Base-by-base conservation (phyloP, 2,888 invertebrate genomes). In the Parelbella ahira region DNA sequence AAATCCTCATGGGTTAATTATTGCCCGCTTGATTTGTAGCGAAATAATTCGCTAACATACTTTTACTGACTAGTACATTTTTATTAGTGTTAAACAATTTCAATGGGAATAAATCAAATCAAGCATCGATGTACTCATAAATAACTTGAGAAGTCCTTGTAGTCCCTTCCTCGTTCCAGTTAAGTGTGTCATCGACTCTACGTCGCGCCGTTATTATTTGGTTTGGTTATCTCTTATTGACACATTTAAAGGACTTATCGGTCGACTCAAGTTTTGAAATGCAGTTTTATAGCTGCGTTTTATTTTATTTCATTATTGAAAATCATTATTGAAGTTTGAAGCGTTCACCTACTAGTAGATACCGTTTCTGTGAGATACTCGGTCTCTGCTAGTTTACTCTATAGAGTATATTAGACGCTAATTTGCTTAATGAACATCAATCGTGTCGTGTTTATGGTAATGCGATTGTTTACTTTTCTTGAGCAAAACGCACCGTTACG, bases 171-270 rank as follows among this genome's bases (percentile, higher is more conserved):
- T 54, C 57, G 63, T 61, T 56, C 60, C 54, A 62, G 60, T 68
- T 69, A 65, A 47, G 57, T 59, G 63, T 70, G 79, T 76, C 78
- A 70, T 72, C 75, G 76, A 74, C 78, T 66, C 58, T 54, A 60
- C 57, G 62, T 56, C 62, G 15, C 12, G 71, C 61, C 58, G 62
- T 60, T 63, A 63, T 61, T 81, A 75, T 84, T 84, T 81, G 71
- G 64, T 44, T 70, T 65, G 42, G 62, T 75, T 84, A 84, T 84
- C 84, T 77, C 52, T 59, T 81, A 75, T 84, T 83, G 78, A 84
- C 83, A 79, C 70, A 61, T 72, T 65, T 68, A 67, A 73, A 70
- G 68, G 66, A 78, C 73, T 83, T 83, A 84, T 83, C 83, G 79
- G 80, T 74, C 70, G 74, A 60, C 60, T 48, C 54, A 57, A 64